Evolutionary conservation across 2,888 invertebrate species (phyloP).

Genomic region (Willowsia nigromaculata): DNA sequence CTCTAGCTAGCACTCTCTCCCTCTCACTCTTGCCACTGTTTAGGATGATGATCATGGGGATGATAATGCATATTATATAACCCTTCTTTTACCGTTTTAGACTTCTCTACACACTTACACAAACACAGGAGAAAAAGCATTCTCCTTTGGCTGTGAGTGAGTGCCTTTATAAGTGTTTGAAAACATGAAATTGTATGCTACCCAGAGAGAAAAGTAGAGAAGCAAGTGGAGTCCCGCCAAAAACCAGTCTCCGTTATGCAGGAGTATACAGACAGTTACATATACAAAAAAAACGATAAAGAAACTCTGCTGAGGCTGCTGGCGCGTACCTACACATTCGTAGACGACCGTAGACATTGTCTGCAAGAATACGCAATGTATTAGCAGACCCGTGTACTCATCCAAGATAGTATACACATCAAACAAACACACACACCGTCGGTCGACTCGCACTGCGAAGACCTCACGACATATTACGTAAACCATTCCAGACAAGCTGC

Average conservation of each 20-base stretch:
- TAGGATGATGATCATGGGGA: not conserved
- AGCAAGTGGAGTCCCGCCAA: slow-evolving; percentile 49
- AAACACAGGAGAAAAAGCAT: not conserved
- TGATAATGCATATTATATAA: not conserved
- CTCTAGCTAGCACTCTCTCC: no score
- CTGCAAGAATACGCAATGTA: slow-evolving; percentile 43
- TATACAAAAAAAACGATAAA: no score
- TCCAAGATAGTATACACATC: not conserved
- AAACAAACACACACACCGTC: not conserved
- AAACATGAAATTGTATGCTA: slow-evolving; percentile 21
- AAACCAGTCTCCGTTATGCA: slow-evolving; percentile 34
- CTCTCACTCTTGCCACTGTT: not conserved
- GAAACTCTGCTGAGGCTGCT: not conserved
- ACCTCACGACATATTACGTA: not conserved
- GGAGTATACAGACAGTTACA: not conserved
- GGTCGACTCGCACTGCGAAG: not conserved
- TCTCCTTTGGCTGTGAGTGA: not conserved
- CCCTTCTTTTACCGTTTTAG: not conserved
- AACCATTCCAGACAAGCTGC: slow-evolving; percentile 35
- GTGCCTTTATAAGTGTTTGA: not conserved
- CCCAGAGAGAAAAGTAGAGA: not conserved
- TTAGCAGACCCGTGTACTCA: not conserved
- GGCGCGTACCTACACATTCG: slow-evolving; percentile 10
- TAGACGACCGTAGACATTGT: slow-evolving; percentile 41
- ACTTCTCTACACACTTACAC: not conserved